Evolutionary conservation across 2,113 vertebrate genomes (phyloP).

Genomic region (Xenopus tropicalis): DNA sequence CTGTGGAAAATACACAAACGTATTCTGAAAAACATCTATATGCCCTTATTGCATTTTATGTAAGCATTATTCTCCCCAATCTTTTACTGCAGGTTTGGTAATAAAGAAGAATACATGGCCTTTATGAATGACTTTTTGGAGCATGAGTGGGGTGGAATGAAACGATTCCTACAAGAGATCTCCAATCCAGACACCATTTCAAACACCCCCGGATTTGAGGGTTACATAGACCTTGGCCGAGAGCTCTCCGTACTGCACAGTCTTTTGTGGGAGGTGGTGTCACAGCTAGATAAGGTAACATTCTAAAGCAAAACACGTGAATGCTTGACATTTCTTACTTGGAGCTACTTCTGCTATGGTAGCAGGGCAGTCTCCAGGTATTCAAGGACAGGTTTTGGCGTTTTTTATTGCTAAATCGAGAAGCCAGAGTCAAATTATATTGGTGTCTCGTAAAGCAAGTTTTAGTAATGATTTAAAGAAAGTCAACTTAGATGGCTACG

Average conservation of each 20-base stretch:
- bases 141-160: slow-evolving; percentile 94
- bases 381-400: too few species aligned
- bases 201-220: slow-evolving; percentile 87
- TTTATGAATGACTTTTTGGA: slow-evolving; percentile 98
- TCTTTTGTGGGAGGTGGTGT: slow-evolving; percentile 91
- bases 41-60: neutral
- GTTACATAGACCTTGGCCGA: slow-evolving; percentile 90
- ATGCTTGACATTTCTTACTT: neutral
- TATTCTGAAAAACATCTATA: too few species aligned
- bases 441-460: too few species aligned
- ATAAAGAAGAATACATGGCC: slow-evolving; percentile 97
- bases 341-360: neutral
- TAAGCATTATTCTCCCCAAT: neutral
- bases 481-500: too few species aligned
- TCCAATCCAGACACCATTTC: slow-evolving; percentile 88
- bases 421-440: too few species aligned
- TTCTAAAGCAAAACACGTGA: slow-evolving; percentile 9
- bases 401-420: too few species aligned
- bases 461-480: too few species aligned
- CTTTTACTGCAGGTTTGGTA: slow-evolving; percentile 78
- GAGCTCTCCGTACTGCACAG: slow-evolving; percentile 91
- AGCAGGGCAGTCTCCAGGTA: too few species aligned
- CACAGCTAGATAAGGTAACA: slow-evolving; percentile 93
- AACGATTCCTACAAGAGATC: slow-evolving; percentile 90
- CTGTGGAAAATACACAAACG: too few species aligned